phyloP scores from a whole-genome alignment of 2,113 vertebrate species.

The Tupaia chinensis region DNA sequence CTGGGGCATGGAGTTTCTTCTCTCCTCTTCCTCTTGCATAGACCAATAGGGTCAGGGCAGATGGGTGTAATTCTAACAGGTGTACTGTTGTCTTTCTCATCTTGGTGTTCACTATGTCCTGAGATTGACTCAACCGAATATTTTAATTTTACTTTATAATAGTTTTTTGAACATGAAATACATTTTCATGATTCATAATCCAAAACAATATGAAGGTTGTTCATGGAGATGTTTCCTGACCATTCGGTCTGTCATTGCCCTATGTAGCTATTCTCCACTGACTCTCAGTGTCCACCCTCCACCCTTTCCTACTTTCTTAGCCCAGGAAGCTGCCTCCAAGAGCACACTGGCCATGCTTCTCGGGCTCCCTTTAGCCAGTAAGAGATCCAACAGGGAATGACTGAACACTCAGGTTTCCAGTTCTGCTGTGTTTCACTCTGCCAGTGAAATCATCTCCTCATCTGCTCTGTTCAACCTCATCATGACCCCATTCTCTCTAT shows the following conservation, averaged over 20 bases:
- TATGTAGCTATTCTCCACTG: neutral
- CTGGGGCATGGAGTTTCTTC: neutral
- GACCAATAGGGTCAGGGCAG: neutral
- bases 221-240: neutral
- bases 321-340: neutral
- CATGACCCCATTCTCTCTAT: neutral
- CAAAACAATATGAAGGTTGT: neutral
- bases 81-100: neutral
- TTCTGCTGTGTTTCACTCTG: neutral
- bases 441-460: neutral
- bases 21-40: too few species aligned
- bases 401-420: neutral
- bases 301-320: neutral
- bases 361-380: neutral
- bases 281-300: neutral
- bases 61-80: too few species aligned
- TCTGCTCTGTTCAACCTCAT: neutral
- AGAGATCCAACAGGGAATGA: neutral
- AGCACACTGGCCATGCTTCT: neutral
- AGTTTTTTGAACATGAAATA: neutral
- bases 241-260: neutral
- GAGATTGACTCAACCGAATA: neutral
- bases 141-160: neutral
- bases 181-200: neutral
- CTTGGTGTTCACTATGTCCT: neutral